Evolutionary conservation across 2,888 invertebrate species (phyloP), one percentile per base, ranked within the genome.

Genomic region (Ichneumoninae sp.): DNA sequence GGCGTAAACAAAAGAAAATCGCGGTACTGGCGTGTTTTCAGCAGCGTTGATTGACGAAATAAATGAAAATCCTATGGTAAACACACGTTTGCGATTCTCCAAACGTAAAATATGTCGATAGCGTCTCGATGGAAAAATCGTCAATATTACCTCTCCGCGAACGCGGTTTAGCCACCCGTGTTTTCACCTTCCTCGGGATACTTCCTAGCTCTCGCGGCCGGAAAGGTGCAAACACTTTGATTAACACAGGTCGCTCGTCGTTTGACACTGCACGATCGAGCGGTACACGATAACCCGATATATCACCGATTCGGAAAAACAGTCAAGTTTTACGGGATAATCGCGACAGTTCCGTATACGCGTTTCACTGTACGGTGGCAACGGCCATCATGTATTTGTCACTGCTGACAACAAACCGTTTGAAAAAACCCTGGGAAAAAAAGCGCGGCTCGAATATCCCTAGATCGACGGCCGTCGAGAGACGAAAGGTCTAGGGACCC

Each of bases 361-460:
- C 92, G 92, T 92, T 92, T 92, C 90, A 91, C 91, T 91, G 89
- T 91, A 91, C 91, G 91, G 91, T 91, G 92, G 91, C 91, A 91
- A 92, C 92, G 92, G 92, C 92, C 92, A 92, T 92, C 90, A 92
- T 92, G 90, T 91, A 92, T 92, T 91, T 92, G 89, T 90, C 93
- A 93, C 89, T 91, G 92, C 89, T 92, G 91, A 93, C 93, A 93
- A 88, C 85, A 83, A 83, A 83, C 85, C 73, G 81, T 79, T 83
- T 83, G 71, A 87, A 85, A 83, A 87, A 83, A 84, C 77, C 85
- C 81, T 70, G 81, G 85, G 81, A 81, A 78, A 77, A 69, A 75
- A 84, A 66, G 68, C 85, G 85, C 82, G 83, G 63, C 82, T n/a
- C 57, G 65, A 81, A 86, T 82, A 47, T 87, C 83, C 87, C 87